Base-by-base conservation (phyloP, 53 echinoderm and acorn worm genomes). In the Arbacia lixula region DNA sequence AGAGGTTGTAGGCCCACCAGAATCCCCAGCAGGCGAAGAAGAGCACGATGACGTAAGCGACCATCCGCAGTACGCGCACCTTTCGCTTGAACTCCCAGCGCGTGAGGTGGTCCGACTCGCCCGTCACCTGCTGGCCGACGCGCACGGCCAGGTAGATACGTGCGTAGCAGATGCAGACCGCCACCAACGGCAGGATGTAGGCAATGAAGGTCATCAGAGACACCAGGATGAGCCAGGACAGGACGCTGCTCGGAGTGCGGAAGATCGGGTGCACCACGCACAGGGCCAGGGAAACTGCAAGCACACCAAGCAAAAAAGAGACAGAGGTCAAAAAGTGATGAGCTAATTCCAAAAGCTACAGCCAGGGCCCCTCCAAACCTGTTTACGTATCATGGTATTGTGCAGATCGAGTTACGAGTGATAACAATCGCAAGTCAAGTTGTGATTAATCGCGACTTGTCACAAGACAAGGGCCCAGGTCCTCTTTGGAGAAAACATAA, bases 11-110 rank as follows among this genome's bases (percentile, higher is more conserved):
- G 19, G 41, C 82, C 52, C 33, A 81, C 82, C 82, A 81, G 19
- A 63, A 38, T 16, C 82, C 82, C 82, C 82, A 81, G 0, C 63
- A 6, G 3, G 63, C 6, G 1, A 40, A 63, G 33, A 43, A 81
- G 5, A 63, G 20, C 3, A 81, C 6, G 6, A 62, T 31, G 42
- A 81, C 49, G 64, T 63, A 81, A 8, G 50, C 65, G 3, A 81
- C 82, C 82, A 81, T 81, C 19, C 82, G 82, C 6, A 81, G 50
- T 11, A 63, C 64, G 62, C 65, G 82, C 16, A 81, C 41, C 49
- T 81, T 81, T 29, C 82, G 62, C 17, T 52, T 40, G 33, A 81
- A 52, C 9, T 81, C 62, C 82, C 82, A 81, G 41, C 82, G 82
- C 62, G 62, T 63, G 8, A 81, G 62, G 42, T 81, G 82, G 62